Evolutionary conservation across 53 echinoderm and acorn worm species (phyloP), one percentile per base, ranked within the genome.

Genomic region (Crossaster papposus): DNA sequence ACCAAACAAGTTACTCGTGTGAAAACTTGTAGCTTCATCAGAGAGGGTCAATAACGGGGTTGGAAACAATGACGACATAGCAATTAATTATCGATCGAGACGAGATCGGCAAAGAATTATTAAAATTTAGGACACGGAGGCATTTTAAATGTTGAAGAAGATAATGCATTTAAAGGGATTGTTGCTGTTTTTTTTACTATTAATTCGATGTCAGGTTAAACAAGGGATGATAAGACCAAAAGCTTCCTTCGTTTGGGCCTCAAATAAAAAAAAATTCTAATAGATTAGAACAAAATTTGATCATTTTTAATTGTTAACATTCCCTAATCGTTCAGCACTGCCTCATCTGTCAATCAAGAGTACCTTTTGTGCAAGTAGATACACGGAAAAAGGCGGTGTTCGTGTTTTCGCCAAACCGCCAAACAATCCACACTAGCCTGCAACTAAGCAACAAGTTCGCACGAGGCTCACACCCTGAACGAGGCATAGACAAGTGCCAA

Each of bases 1-100:
- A 87, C 58, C 6, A 35, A 87, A 76, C 77, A 65, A 55, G 87
- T 77, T 72, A 75, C 58, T 87, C 87, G 87, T 87, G 87, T 87
- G 87, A 87, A 87, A 87, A 85, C 85, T 73, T 85, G 85, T 85
- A 85, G 87, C 87, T 75, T 87, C 76, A 58, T 87, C 77, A 77
- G 54, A 87, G 87, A 55, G 87, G 87, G 77, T 53, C 37, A 62
- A 34, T 50, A 53, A 31, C 14, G 17, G 55, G 52, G 31, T 72
- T 2, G 30, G 23, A 72, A 7, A 52, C 54, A 34, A 11, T 3
- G 20, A 53, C 18, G 7, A 33, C 23, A 29, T 85, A 54, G 72
- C 74, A 54, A 85, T 85, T 28, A 85, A 83, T 34, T 83, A 83
- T 83, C 70, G 50, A 36, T 36, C 34, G 58, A 20, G 22, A 37